These are phyloP conservation scores for Acleris cristana DNA, from an alignment of 2,888 invertebrate species.

Conservation along the genomic window DNA sequence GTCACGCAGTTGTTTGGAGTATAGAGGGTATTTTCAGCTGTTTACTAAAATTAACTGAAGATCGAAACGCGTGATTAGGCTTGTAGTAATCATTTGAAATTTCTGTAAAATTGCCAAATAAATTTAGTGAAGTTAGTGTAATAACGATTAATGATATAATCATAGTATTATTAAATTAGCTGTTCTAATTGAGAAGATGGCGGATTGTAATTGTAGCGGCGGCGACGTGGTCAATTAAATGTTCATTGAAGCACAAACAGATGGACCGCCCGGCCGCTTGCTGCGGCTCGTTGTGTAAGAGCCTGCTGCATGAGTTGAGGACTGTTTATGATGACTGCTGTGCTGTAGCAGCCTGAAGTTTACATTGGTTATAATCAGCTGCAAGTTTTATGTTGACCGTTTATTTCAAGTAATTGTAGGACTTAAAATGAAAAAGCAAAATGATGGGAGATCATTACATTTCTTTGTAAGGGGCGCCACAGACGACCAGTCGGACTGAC, in stretches of 20 bases:
- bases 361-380: neutral
- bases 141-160: constrained; percentile 54
- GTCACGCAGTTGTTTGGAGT: constrained; percentile 26
- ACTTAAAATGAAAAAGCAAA: too few species aligned
- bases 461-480: too few species aligned
- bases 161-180: constrained; percentile 62
- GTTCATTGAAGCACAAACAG: constrained; percentile 54
- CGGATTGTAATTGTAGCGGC: constrained; percentile 46
- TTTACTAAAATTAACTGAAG: constrained; percentile 14
- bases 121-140: constrained; percentile 54
- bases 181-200: constrained; percentile 54
- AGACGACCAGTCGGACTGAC: too few species aligned
- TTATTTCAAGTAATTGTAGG: too few species aligned
- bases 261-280: constrained; percentile 42
- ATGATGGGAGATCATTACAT: too few species aligned
- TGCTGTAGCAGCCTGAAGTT: neutral
- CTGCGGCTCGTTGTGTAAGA: constrained; percentile 23
- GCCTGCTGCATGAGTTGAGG: neutral
- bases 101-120: constrained; percentile 62
- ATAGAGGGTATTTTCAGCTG: constrained; percentile 23
- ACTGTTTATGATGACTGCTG: neutral
- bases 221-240: constrained; percentile 64
- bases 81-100: constrained; percentile 39
- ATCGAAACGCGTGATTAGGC: constrained; percentile 31
- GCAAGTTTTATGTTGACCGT: too few species aligned